Conservation (phyloP, 2,797 vertebrate genomes). For the Artibeus jamaicensis region DNA sequence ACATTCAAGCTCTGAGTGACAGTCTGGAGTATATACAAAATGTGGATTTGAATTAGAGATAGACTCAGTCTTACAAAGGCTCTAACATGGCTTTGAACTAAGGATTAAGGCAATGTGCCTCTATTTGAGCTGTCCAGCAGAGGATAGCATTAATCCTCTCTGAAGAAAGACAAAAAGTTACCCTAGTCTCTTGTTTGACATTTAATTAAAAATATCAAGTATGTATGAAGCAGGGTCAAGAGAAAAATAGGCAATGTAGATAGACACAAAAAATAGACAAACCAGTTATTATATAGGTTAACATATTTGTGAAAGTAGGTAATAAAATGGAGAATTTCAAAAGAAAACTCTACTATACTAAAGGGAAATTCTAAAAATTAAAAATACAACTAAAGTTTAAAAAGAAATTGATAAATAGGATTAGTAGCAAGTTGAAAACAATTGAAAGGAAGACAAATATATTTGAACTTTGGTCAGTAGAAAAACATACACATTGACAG, state of each 20-base stretch:
- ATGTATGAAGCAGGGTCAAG: background rate
- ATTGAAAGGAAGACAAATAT: background rate
- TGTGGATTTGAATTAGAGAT: background rate
- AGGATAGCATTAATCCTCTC: background rate
- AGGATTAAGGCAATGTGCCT: background rate
- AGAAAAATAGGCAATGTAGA: slow-evolving; percentile 12
- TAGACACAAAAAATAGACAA: background rate
- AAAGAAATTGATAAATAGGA: background rate
- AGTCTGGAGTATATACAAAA: background rate
- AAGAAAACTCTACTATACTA: background rate
- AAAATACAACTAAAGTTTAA: background rate
- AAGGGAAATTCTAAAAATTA: background rate
- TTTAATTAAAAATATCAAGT: slow-evolving; percentile 10
- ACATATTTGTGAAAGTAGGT: background rate
- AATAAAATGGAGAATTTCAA: background rate
- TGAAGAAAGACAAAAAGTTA: background rate
- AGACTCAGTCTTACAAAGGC: background rate
- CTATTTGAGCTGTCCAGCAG: background rate
- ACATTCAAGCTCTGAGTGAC: background rate
- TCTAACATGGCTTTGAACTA: background rate
- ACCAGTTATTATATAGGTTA: background rate
- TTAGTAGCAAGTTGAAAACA: background rate
- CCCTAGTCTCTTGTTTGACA: background rate
- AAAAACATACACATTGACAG: background rate
- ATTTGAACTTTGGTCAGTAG: background rate